phyloP scores from a whole-genome alignment of 1,140 invertebrate genomes.

The Bombus superbus region DNA sequence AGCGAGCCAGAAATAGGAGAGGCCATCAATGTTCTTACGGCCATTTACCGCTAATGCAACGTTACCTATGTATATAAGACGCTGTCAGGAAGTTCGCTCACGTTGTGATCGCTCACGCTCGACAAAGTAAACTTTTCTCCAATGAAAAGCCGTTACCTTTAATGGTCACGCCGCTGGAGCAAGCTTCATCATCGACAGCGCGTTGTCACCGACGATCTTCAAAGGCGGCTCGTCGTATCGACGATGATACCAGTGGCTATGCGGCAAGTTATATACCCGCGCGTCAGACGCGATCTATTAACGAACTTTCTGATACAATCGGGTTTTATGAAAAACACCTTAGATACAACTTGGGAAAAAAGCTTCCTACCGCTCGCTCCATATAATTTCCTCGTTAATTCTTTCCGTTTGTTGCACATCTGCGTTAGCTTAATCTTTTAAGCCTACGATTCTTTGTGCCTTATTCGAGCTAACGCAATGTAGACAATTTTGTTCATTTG shows the following conservation, averaged over 20 bases:
- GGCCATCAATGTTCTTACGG: slow-evolving; percentile 65
- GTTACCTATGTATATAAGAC: slow-evolving; percentile 48
- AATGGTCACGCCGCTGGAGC: slow-evolving; percentile 37
- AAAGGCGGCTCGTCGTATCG: slow-evolving; percentile 28
- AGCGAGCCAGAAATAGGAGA: slow-evolving; percentile 64
- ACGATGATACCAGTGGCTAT: slow-evolving; percentile 21
- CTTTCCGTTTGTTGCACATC: too few relatives aligned
- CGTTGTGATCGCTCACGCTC: slow-evolving; percentile 36
- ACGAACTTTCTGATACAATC: slow-evolving; percentile 8
- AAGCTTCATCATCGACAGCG: slow-evolving; percentile 46
- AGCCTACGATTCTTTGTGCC: too few relatives aligned
- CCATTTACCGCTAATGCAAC: slow-evolving; percentile 54
- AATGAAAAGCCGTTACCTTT: slow-evolving; percentile 40
- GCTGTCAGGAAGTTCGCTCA: slow-evolving; percentile 41
- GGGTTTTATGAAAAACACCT: neutral
- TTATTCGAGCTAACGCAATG: too few relatives aligned
- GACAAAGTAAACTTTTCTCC: slow-evolving; percentile 48
- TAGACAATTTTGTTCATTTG: too few relatives aligned
- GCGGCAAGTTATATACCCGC: neutral
- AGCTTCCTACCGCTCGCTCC: too few relatives aligned
- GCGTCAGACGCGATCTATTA: slow-evolving; percentile 32
- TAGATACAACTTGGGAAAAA: too few relatives aligned
- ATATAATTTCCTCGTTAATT: too few relatives aligned
- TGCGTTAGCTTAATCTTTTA: too few relatives aligned
- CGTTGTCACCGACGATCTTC: slow-evolving; percentile 40